These are phyloP conservation scores for Zophobas atratus DNA, from an alignment of 1,140 invertebrate species.

Conservation along the genomic window DNA sequence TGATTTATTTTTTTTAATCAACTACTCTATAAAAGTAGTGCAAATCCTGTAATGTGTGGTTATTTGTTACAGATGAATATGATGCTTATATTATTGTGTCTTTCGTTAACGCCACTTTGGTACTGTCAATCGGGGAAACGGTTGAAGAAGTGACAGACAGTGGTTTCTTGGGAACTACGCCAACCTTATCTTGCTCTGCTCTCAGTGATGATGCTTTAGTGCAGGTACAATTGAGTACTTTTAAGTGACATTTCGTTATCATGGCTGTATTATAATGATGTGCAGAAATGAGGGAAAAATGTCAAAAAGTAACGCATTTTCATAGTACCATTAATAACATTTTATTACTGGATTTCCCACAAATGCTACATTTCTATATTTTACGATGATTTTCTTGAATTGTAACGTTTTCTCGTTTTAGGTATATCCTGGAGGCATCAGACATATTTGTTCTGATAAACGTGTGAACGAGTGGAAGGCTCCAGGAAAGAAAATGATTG, in stretches of 20 bases:
- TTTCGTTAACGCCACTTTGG: conserved; percentile 99
- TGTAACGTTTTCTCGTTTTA: conserved; percentile 62
- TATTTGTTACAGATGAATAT: conserved; percentile 86
- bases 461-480: conserved; percentile 99
- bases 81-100: conserved; percentile 99
- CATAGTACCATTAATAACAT: conserved; percentile 44
- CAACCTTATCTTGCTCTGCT: conserved; percentile 96
- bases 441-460: conserved; percentile 97
- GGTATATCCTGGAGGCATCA: conserved; percentile 98
- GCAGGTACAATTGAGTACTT: conserved; percentile 77
- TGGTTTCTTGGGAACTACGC: conserved; percentile 98
- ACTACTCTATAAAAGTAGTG: conserved; percentile 10
- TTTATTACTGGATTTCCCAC: conserved; percentile 22
- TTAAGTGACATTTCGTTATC: neutral
- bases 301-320: conserved; percentile 31
- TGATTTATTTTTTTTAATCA: conserved; percentile 49
- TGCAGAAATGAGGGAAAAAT: neutral
- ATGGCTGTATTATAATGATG: neutral
- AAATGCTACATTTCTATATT: conserved; percentile 1
- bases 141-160: conserved; percentile 99
- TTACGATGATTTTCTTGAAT: neutral
- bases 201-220: conserved; percentile 98
- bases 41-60: conserved; percentile 17
- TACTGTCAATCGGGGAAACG: conserved; percentile 99
- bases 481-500: conserved; percentile 96